These are phyloP conservation scores for Holothuria glaberrima DNA, from an alignment of 35 echinoderm and acorn worm genomes.

Conservation along the genomic window DNA sequence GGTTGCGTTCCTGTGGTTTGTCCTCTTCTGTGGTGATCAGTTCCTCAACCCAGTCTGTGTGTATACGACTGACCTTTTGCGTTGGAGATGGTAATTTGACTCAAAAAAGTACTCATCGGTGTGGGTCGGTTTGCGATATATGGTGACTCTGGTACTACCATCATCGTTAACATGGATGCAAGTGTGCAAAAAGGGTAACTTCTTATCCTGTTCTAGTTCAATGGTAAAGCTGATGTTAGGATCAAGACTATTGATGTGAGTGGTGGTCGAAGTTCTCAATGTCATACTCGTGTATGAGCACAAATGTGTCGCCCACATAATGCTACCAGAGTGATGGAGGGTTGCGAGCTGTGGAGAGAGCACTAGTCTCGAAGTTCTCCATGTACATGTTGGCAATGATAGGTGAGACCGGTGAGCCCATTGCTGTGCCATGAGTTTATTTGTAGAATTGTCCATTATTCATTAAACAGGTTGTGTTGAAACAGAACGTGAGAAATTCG, in stretches of 20 bases:
- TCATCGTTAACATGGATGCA: too few relatives aligned
- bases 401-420: conserved; percentile 57
- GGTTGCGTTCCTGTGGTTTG: not conserved
- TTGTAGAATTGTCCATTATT: not conserved
- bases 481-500: conserved; percentile 16
- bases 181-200: conserved; percentile 52
- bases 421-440: conserved; percentile 37
- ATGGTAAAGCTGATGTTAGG: conserved; percentile 62
- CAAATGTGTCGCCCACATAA: conserved; percentile 63
- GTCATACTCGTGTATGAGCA: not conserved
- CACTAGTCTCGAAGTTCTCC: conserved; percentile 55
- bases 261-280: conserved; percentile 48
- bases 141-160: too few relatives aligned
- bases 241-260: conserved; percentile 54
- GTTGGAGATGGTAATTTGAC: conserved; percentile 55
- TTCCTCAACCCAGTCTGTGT: conserved; percentile 31
- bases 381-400: conserved; percentile 60
- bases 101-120: too few relatives aligned
- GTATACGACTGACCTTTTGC: conserved; percentile 59
- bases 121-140: too few relatives aligned
- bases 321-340: conserved; percentile 30
- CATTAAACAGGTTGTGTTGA: conserved; percentile 34
- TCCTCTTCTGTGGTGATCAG: conserved; percentile 16
- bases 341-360: conserved; percentile 34
- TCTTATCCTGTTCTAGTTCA: conserved; percentile 42